Evolutionary conservation across 1,140 invertebrate species (phyloP).

Genomic region (Artemia franciscana): DNA sequence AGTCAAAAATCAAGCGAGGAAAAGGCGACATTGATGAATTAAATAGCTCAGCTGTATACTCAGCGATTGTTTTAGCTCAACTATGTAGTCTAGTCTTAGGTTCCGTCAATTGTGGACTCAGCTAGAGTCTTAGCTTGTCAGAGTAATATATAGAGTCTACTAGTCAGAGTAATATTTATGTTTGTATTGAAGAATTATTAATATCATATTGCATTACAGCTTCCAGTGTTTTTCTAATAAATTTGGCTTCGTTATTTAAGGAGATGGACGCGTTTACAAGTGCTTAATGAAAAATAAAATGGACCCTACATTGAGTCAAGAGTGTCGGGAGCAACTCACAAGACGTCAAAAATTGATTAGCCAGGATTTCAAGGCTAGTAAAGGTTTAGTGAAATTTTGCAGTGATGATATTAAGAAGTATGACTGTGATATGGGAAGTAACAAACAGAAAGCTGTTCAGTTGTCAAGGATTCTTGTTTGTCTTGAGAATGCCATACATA

Average conservation of each 20-base stretch:
- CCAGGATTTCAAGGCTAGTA: slow-evolving; percentile 72
- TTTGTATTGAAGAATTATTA: too few species aligned
- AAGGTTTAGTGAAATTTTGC: slow-evolving; percentile 64
- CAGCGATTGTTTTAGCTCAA: too few species aligned
- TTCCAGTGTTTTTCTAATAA: too few species aligned
- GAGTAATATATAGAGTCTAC: too few species aligned
- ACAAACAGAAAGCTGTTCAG: slow-evolving; percentile 49
- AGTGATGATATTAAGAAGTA: slow-evolving; percentile 66
- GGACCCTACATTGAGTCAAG: slow-evolving; percentile 32
- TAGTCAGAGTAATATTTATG: too few species aligned
- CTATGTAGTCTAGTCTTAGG: too few species aligned
- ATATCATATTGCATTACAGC: too few species aligned
- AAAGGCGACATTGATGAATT: too few species aligned
- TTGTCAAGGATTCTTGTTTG: slow-evolving; percentile 78
- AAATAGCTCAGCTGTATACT: too few species aligned
- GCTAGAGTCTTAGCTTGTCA: too few species aligned
- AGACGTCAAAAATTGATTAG: slow-evolving; percentile 64
- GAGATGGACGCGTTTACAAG: slow-evolving; percentile 55
- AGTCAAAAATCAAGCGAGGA: too few species aligned
- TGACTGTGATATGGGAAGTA: slow-evolving; percentile 39
- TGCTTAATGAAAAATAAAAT: slow-evolving; percentile 71
- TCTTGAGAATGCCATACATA: slow-evolving; percentile 59
- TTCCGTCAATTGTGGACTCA: too few species aligned
- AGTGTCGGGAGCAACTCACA: slow-evolving; percentile 61
- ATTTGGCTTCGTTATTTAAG: background rate